phyloP scores from a whole-genome alignment of 2,113 vertebrate genomes.

The Petromus typicus region DNA sequence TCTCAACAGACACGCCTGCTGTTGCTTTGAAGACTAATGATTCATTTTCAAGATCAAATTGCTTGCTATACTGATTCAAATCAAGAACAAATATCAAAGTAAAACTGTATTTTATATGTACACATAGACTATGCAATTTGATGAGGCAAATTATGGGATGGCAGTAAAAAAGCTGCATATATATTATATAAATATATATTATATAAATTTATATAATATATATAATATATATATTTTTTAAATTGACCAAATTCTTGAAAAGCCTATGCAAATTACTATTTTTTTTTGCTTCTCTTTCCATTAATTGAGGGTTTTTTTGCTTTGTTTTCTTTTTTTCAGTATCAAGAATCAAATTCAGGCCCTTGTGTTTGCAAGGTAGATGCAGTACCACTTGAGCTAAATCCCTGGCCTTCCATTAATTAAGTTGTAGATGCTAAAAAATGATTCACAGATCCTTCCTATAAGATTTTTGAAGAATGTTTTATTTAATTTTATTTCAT shows the following conservation, averaged over 20 bases:
- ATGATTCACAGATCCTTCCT: slow-evolving; percentile 83
- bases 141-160: not conserved
- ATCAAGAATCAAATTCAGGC: too few relatives aligned
- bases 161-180: slow-evolving; percentile 52
- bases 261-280: slow-evolving; percentile 46
- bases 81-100: slow-evolving; percentile 48
- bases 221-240: not conserved
- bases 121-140: not conserved
- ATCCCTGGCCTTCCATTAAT: slow-evolving; percentile 78
- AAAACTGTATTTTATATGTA: slow-evolving; percentile 34
- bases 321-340: too few relatives aligned
- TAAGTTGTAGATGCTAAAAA: slow-evolving; percentile 85
- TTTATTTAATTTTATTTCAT: too few relatives aligned
- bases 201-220: not conserved
- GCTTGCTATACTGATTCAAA: slow-evolving; percentile 19
- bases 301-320: slow-evolving; percentile 81
- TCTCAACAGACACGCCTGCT: not conserved
- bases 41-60: slow-evolving; percentile 49
- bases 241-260: slow-evolving; percentile 53
- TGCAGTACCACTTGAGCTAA: too few relatives aligned
- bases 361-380: too few relatives aligned
- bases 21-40: slow-evolving; percentile 45
- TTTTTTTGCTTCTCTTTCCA: slow-evolving; percentile 79
- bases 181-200: not conserved
- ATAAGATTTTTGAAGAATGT: slow-evolving; percentile 69